A percentile compares a stretch with the other conserved stretches of the same genome.
Evolutionary conservation across 2,113 vertebrate species (phyloP).

Genomic region (Mesocricetus auratus): DNA sequence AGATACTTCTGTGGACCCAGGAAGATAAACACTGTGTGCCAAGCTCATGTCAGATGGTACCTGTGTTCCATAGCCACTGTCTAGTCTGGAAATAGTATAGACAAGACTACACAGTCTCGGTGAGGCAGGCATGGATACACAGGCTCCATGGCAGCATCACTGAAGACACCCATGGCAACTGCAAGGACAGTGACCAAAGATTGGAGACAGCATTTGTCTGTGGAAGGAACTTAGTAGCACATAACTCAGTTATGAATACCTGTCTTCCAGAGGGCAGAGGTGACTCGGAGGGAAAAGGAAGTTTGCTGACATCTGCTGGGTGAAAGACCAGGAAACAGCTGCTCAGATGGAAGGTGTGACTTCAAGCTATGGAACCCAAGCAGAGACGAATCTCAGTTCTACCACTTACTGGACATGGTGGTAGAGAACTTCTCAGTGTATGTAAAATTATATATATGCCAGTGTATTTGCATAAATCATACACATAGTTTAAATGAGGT

Average conservation of each 20-base stretch:
- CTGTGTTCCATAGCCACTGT: not conserved
- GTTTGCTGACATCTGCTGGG: constrained; percentile 71
- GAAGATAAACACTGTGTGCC: constrained; percentile 6
- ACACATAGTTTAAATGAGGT: not conserved
- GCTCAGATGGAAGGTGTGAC: not conserved
- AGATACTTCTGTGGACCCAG: not conserved
- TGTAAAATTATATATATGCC: not conserved
- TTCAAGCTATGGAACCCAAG: not conserved
- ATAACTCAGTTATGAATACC: not conserved
- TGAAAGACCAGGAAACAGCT: constrained; percentile 43
- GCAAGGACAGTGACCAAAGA: not conserved
- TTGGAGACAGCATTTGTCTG: not conserved
- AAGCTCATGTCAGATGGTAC: not conserved
- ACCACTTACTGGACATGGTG: not conserved
- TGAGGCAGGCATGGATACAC: not conserved
- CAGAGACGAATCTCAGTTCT: not conserved
- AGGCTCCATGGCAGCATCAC: not conserved
- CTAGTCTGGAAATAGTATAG: constrained; percentile 37
- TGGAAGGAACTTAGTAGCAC: constrained; percentile 1
- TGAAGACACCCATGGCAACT: not conserved
- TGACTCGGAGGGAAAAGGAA: constrained; percentile 16
- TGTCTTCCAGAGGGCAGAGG: not conserved
- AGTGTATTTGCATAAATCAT: not conserved
- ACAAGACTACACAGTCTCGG: not conserved
- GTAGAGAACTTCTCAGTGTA: not conserved